A percentile compares a stretch with the other conserved stretches of the same genome.
phyloP scores from a whole-genome alignment of 2,113 vertebrate species.

The Anhinga rufa region DNA sequence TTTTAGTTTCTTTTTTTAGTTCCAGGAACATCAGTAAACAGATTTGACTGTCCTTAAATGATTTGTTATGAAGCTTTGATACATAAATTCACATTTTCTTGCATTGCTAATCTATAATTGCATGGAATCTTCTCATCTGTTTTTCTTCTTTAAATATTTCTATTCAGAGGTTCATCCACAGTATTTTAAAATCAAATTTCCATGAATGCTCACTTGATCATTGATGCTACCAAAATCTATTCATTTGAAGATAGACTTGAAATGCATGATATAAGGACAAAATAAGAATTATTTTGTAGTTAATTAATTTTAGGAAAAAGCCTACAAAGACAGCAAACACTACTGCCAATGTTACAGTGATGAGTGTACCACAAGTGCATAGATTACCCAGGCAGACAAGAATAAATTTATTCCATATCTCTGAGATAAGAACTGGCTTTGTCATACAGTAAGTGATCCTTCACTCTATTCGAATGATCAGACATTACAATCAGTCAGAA shows the following conservation, averaged over 20 bases:
- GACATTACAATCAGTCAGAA: not conserved
- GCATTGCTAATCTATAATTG: not conserved
- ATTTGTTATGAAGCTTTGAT: not conserved
- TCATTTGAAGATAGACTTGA: not conserved
- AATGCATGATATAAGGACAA: not conserved
- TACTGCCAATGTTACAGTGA: not conserved
- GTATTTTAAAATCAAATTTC: not conserved
- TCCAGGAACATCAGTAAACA: not conserved
- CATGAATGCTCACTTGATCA: not conserved
- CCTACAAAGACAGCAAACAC: not conserved
- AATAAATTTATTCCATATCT: not conserved
- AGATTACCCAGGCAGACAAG: not conserved
- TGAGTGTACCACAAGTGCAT: not conserved
- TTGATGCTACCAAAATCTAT: not conserved
- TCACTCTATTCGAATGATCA: not conserved
- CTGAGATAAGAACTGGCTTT: not conserved
- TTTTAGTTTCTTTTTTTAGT: not conserved
- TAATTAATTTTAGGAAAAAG: not conserved
- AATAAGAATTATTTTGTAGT: not conserved
- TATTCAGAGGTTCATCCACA: not conserved
- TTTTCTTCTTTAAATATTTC: not conserved
- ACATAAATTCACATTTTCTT: not conserved
- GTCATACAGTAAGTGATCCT: not conserved
- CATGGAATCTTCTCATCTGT: fast-evolving
- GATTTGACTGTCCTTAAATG: not conserved